Conservation (phyloP, 1,140 invertebrate species). For the Saccostrea echinata region DNA sequence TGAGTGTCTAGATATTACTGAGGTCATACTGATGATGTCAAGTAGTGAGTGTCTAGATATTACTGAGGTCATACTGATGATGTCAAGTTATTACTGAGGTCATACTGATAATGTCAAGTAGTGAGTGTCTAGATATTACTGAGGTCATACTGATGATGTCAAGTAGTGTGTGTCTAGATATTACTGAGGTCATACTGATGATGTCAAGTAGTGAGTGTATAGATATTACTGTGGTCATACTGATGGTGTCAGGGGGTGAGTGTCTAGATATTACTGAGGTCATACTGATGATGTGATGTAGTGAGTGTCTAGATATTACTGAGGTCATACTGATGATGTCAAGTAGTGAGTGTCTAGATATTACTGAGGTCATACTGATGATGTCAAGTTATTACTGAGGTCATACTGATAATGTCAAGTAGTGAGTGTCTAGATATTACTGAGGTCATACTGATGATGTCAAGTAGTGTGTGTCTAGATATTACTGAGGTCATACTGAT, state of each 20-base stretch:
- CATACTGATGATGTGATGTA: slow-evolving; percentile 97
- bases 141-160: slow-evolving; percentile 95
- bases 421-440: slow-evolving; percentile 90
- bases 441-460: slow-evolving; percentile 96
- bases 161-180: slow-evolving; percentile 91
- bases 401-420: slow-evolving; percentile 96
- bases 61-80: slow-evolving; percentile 96
- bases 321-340: slow-evolving; percentile 95
- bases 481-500: slow-evolving; percentile 95
- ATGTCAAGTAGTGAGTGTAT: slow-evolving; percentile 90
- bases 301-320: slow-evolving; percentile 89
- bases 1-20: slow-evolving; percentile 89
- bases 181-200: slow-evolving; percentile 95
- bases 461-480: slow-evolving; percentile 89
- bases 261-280: slow-evolving; percentile 90
- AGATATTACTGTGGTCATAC: slow-evolving; percentile 90
- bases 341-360: slow-evolving; percentile 91
- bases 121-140: slow-evolving; percentile 89
- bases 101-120: slow-evolving; percentile 97
- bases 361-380: slow-evolving; percentile 95
- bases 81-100: slow-evolving; percentile 91
- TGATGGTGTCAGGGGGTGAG: slow-evolving; percentile 94
- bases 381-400: slow-evolving; percentile 92
- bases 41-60: slow-evolving; percentile 89
- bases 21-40: slow-evolving; percentile 96